A percentile compares a stretch with the other conserved stretches of the same genome.
These are phyloP conservation scores for Acrocyrtus sp. DNA, from an alignment of 2,888 invertebrate species.

Conservation along the genomic window DNA sequence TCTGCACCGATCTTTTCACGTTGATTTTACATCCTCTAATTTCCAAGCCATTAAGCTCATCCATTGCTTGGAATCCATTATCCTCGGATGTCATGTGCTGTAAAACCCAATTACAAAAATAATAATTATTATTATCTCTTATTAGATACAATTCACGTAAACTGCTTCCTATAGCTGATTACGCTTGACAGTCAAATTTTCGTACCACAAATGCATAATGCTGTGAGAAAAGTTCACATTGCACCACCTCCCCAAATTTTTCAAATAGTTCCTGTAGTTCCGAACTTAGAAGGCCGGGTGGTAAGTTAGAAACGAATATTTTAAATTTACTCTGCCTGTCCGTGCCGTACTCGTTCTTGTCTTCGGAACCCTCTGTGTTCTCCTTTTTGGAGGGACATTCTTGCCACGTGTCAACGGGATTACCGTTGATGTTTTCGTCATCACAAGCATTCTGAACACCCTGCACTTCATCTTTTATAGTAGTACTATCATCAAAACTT, in stretches of 20 bases:
- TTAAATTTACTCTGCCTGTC: too few species aligned
- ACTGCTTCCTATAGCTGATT: not conserved
- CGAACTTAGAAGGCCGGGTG: constrained; percentile 39
- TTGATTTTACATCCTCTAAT: constrained; percentile 34
- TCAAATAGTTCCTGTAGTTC: constrained; percentile 52
- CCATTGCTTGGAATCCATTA: constrained; percentile 34
- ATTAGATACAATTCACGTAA: not conserved
- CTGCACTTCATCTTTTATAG: too few species aligned
- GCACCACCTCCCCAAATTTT: constrained; percentile 54
- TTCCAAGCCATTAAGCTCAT: constrained; percentile 32
- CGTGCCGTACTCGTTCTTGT: too few species aligned
- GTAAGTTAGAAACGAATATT: constrained; percentile 56
- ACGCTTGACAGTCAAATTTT: not conserved
- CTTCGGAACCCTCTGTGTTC: too few species aligned
- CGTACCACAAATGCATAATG: constrained; percentile 62
- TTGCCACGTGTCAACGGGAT: too few species aligned
- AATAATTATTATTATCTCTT: not conserved
- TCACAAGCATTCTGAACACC: too few species aligned
- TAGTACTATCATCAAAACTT: too few species aligned
- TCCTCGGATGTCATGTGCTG: constrained; percentile 45
- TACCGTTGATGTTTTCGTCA: too few species aligned
- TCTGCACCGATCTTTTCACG: constrained; percentile 42
- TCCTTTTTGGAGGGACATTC: too few species aligned
- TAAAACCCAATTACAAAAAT: not conserved
- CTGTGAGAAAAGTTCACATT: constrained; percentile 58